Evolutionary conservation across 2,888 invertebrate genomes (phyloP), one percentile per base, ranked within the genome.

Genomic region (Clistopyga incitator): DNA sequence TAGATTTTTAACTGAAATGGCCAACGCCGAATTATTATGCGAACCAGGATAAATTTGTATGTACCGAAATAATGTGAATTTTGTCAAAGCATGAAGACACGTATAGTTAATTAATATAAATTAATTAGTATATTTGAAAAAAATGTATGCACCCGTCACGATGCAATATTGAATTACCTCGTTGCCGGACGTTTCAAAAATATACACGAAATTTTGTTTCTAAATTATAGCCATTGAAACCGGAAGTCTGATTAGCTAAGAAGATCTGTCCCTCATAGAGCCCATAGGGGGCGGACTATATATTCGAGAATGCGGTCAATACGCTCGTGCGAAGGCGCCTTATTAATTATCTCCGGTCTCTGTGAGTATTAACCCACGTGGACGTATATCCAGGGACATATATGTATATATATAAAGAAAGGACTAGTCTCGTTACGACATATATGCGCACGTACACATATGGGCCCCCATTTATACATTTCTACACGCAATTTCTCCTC

Each of bases 301-400:
- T 64, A 64, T 3, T 52, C n/a, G 54, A 13, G 13, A 68, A 45
- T 68, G 54, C 80, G 59, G 80, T 80, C 80, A 74, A 56, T 67
- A 74, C 67, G 67, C 42, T 47, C 18, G 47, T n/a, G 45, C 38
- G 18, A 67, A 59, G n/a, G 34, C 18, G 47, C 74, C 74, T 74
- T 74, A 74, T 80, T 74, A 80, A 80, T 80, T 65, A 80, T 72
- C 71, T 74, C 74, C 47, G 47, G 56, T 50, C 45, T 74, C 38
- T 25, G 56, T 52, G 67, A 56, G 56, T 68, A 59, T 68, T 61
- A 47, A 47, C 59, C 47, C 8, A 18, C 47, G n/a, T 42, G 45
- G 54, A 56, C 74, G n/a, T 52, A 20, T 34, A 56, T 42, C 18
- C 45, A 54, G 11, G 45, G 29, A 13, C 54, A 70, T 50, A 68